A percentile compares a stretch with the other conserved stretches of the same genome.
phyloP scores from a whole-genome alignment of 2,797 vertebrate genomes.

The Phoeniculus purpureus region DNA sequence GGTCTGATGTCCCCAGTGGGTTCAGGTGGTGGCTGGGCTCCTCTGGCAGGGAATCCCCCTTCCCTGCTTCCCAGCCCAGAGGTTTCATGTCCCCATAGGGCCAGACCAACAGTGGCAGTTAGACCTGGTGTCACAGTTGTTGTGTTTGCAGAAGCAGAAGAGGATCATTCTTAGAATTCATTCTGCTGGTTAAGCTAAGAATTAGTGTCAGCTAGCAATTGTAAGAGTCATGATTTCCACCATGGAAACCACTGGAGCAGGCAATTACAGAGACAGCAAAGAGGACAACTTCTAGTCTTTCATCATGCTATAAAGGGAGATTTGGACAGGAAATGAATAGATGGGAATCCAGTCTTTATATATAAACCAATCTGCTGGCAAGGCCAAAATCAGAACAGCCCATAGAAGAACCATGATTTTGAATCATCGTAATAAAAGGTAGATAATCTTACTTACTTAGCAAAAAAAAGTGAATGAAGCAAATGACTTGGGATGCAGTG shows the following conservation, averaged over 20 bases:
- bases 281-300: slow-evolving; percentile 79
- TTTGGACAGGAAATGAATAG: slow-evolving; percentile 84
- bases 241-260: slow-evolving; percentile 92
- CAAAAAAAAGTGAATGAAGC: slow-evolving; percentile 93
- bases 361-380: slow-evolving; percentile 84
- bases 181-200: background rate
- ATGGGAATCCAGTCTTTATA: slow-evolving; percentile 82
- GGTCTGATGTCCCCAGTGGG: no score
- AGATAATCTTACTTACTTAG: slow-evolving; percentile 92
- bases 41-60: no score
- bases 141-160: background rate
- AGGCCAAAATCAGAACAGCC: slow-evolving; percentile 86
- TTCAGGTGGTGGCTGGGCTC: no score
- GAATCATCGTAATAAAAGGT: slow-evolving; percentile 96
- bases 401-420: slow-evolving; percentile 91
- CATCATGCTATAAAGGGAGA: slow-evolving; percentile 82
- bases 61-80: no score
- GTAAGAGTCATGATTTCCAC: slow-evolving; percentile 82
- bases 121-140: no score
- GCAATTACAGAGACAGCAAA: slow-evolving; percentile 84
- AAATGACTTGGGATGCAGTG: slow-evolving; percentile 89
- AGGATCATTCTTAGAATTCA: background rate
- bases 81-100: no score
- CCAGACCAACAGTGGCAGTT: no score
- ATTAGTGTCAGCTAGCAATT: background rate